Evolutionary conservation across 2,888 invertebrate genomes (phyloP).

Genomic region (Therioaphis trifolii): DNA sequence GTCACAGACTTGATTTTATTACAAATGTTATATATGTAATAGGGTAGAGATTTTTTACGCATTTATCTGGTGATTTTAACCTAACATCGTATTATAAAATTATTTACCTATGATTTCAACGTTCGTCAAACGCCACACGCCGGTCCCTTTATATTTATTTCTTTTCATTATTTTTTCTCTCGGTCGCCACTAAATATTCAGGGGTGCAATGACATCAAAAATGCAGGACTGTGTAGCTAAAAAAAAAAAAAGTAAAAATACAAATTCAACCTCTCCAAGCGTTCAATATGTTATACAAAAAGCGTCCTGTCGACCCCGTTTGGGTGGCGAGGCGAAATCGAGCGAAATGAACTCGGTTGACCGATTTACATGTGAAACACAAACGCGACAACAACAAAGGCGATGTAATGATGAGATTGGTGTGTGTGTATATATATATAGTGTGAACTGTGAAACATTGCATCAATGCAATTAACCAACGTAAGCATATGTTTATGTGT

Average conservation of each 20-base stretch:
- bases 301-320: constrained; percentile 15
- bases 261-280: constrained; percentile 10
- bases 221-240: constrained; percentile 35
- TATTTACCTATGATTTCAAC: constrained; percentile 6
- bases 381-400: constrained; percentile 16
- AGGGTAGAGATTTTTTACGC: no score
- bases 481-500: background rate
- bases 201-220: constrained; percentile 24
- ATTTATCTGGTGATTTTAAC: no score
- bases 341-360: constrained; percentile 21
- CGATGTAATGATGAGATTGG: background rate
- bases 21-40: no score
- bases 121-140: background rate
- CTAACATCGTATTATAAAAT: no score
- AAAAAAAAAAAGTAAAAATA: constrained; percentile 12
- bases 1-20: no score
- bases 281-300: constrained; percentile 42
- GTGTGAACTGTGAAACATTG: background rate
- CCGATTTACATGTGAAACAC: constrained; percentile 31
- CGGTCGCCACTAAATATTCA: constrained; percentile 39
- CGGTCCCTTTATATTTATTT: constrained; percentile 37
- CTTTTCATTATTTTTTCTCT: constrained; percentile 8
- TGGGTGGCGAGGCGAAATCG: constrained; percentile 32
- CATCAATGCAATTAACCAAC: constrained; percentile 9
- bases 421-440: background rate